Evolutionary conservation across 1,140 invertebrate genomes (phyloP).

Genomic region (Bombyx mori): ASM3026992v2 NC_085118.1:4364001-4364500

Average conservation of each 20-base stretch:
- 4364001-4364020: too few relatives aligned
- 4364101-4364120: too few relatives aligned
- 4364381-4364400: background rate
- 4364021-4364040: too few relatives aligned
- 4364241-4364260: slow-evolving; percentile 4
- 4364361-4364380: background rate
- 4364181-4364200: slow-evolving; percentile 9
- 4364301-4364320: slow-evolving; percentile 4
- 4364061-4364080: too few relatives aligned
- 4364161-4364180: slow-evolving; percentile 3
- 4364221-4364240: slow-evolving; percentile 15
- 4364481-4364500: slow-evolving; percentile 55
- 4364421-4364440: slow-evolving; percentile 37
- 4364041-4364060: too few relatives aligned
- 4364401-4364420: background rate
- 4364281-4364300: background rate
- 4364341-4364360: background rate
- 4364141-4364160: too few relatives aligned
- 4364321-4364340: slow-evolving; percentile 4
- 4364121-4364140: too few relatives aligned
- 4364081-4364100: too few relatives aligned
- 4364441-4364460: slow-evolving; percentile 45
- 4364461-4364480: slow-evolving; percentile 41
- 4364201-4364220: slow-evolving; percentile 1
- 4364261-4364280: slow-evolving; percentile 2